Base-by-base conservation (phyloP, 2,888 invertebrate genomes). In the Chrysotoxum bicinctum region DNA sequence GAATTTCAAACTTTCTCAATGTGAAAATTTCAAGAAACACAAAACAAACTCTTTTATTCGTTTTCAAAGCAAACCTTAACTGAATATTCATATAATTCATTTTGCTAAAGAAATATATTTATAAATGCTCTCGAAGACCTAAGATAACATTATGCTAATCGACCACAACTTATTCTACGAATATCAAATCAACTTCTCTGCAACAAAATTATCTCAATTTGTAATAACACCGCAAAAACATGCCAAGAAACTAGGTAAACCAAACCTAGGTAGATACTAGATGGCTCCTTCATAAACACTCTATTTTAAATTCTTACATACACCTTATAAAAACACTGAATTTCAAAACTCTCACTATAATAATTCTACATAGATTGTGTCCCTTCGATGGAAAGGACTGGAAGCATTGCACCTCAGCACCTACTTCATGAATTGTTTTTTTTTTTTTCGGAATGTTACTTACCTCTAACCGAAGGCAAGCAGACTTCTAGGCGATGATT, bases 401-500 rank as follows among this genome's bases (percentile, higher is more conserved):
- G 26, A 26, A 26, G 26, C 30, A 12, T 26, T 26, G 4, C 64
- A 64, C 64, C 45, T 64, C 32, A 45, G 64, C 48, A 56, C 40
- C 32, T 62, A 26, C 48, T 43, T 9, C 66, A 58, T 68, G 32
- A 19, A 30, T 10, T 30, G 35, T 56, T 70, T 16, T 23, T 35
- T 56, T 69, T 64, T 23, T 40, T 79, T 70, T 79, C 45, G 73
- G 68, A 73, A 73, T 69, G 26, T 30, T 30, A 26, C 8, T 12
- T 16, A n/a, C 12, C 14, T 3, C 12, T 10, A 30, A 23, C n/a
- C 35, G 10, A 9, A 37, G 37, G 37, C 62, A 52, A 68, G 45
- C 16, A 32, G 21, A 45, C 12, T 68, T 19, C 58, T n/a, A 76
- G 66, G 80, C 58, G 83, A 84, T 84, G 83, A 84, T 84, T 80